phyloP scores from a whole-genome alignment of 92 coral and sea anemone species.

The Paragorgia papillata region DNA sequence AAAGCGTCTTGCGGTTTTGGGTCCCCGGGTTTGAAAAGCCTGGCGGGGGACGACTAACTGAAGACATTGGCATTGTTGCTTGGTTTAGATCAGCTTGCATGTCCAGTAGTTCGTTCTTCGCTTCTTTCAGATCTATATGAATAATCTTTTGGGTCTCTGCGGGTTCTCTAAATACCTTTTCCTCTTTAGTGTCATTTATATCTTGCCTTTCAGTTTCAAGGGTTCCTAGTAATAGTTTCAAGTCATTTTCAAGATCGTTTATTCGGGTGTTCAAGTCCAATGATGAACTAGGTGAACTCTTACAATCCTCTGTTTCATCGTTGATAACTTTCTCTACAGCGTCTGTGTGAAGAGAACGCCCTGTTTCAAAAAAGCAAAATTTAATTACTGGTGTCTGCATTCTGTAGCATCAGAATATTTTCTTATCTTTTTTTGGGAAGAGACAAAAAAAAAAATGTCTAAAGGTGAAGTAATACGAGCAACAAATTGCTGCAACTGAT shows the following conservation, averaged over 20 bases:
- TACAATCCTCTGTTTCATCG: neutral
- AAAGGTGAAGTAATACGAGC: no score
- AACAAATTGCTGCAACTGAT: no score
- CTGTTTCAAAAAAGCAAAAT: neutral
- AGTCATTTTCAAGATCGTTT: slow-evolving; percentile 10
- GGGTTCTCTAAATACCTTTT: neutral
- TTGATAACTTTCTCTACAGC: neutral
- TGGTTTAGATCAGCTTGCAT: slow-evolving; percentile 4
- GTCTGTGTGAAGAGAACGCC: neutral
- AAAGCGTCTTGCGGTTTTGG: neutral
- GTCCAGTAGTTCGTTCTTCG: neutral
- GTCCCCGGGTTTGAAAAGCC: slow-evolving; percentile 48
- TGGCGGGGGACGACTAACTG: slow-evolving; percentile 69
- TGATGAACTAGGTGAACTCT: neutral
- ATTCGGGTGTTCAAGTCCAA: slow-evolving; percentile 1
- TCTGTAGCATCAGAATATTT: no score
- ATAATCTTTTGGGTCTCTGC: neutral
- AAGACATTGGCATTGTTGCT: slow-evolving; percentile 50
- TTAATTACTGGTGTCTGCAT: no score
- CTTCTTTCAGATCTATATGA: slow-evolving; percentile 16
- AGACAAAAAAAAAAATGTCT: no score
- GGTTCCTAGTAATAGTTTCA: neutral
- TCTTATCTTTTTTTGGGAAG: no score
- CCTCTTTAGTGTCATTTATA: neutral
- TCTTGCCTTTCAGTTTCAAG: neutral